Base-by-base conservation (phyloP, 2,888 invertebrate species). In the Empis stercorea region DNA sequence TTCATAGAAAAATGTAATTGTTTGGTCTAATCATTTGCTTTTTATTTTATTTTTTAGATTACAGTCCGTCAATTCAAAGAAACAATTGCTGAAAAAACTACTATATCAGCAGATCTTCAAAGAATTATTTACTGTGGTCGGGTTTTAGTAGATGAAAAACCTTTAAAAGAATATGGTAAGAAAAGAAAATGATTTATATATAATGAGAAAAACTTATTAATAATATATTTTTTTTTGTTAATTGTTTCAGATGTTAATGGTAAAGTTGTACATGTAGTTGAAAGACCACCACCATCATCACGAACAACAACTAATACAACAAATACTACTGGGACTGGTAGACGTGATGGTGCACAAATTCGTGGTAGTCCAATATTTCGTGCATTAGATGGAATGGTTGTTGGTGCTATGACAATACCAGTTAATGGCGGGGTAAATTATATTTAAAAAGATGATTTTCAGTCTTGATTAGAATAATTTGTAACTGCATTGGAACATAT, bases 121-220 rank as follows among this genome's bases (percentile, higher is more conserved):
- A 78, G 95, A 48, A 78, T 96, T 36, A 96, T 96, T 57, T 95
- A 89, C 65, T 89, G 89, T 64, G 96, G 96, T n/a, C 76, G 89
- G 66, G 92, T 95, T 23, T 72, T 96, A 44, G 84, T 86, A 61
- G 89, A 96, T 73, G 88, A 87, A 13, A 85, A 84, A 56, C 83
- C 79, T 61, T 75, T 96, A 23, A 77, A 79, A 52, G 89, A 93
- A 63, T 91, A 87, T 71, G 87, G 89, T 87, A 73, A 65, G 67
- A 62, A 52, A 34, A 13, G 13, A 13, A 34, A 34, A 13, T n/a
- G n/a, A 34, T 5, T 34, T 34, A n/a, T 13, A n/a, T 32, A 5
- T 4, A 13, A 3, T 32, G 13, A n/a, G n/a, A n/a, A n/a, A n/a
- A n/a, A n/a, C 13, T 34, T n/a, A 34, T 13, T 7, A 34, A 34